Conservation (phyloP, 2,797 vertebrate genomes). For the Onychomys arenicola region DNA sequence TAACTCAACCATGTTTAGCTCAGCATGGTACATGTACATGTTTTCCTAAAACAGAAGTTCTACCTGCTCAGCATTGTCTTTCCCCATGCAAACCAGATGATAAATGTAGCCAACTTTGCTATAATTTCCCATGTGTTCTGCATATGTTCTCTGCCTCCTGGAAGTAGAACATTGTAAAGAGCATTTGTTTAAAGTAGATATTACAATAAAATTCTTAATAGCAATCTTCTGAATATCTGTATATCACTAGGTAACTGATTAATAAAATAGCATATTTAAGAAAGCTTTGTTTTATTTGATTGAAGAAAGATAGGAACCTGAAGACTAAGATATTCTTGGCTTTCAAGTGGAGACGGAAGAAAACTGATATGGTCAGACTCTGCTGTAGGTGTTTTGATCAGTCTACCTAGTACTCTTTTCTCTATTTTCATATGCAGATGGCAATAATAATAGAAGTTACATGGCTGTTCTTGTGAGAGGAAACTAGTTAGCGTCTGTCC, state of each 20-base stretch:
- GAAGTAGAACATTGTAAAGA: neutral
- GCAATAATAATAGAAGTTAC: neutral
- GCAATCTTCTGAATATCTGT: neutral
- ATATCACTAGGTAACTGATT: neutral
- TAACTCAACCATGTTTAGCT: neutral
- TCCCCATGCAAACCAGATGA: neutral
- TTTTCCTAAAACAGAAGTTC: neutral
- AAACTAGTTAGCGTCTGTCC: neutral
- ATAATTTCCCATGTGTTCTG: neutral
- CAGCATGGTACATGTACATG: neutral
- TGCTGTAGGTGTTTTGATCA: neutral
- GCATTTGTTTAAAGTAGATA: neutral
- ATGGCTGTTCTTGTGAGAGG: neutral
- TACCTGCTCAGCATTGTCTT: neutral
- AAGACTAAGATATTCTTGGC: neutral
- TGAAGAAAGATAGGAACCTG: neutral
- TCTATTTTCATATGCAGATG: neutral
- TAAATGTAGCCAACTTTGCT: neutral
- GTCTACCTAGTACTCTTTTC: neutral
- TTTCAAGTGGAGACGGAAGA: neutral
- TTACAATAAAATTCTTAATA: neutral
- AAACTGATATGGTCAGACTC: neutral
- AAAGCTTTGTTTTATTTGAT: neutral
- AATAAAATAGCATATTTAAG: neutral
- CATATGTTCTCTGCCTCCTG: neutral